Evolutionary conservation across 2,113 vertebrate genomes (phyloP).

Genomic region (Paramisgurnus dabryanus): DNA sequence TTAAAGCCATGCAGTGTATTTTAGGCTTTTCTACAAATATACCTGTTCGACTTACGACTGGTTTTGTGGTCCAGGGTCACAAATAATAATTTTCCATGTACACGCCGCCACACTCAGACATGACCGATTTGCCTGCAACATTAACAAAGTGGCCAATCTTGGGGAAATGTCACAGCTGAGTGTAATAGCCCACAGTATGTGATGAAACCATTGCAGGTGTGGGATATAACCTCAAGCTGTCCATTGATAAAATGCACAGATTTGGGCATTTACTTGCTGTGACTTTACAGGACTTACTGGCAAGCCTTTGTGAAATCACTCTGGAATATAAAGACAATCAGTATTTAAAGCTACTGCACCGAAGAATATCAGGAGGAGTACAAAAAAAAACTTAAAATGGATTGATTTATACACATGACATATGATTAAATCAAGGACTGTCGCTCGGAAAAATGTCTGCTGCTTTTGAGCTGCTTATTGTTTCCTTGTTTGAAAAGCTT

Average conservation of each 20-base stretch:
- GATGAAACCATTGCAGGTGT: slow-evolving; percentile 14
- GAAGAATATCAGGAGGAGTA: slow-evolving; percentile 32
- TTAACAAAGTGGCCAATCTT: slow-evolving; percentile 17
- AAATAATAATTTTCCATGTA: not conserved
- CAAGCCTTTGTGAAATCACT: slow-evolving; percentile 41
- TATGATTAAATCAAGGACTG: slow-evolving; percentile 34
- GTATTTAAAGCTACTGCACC: slow-evolving; percentile 35
- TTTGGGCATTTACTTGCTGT: slow-evolving; percentile 26
- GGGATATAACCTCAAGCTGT: slow-evolving; percentile 20
- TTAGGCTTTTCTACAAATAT: too few relatives aligned
- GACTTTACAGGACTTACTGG: slow-evolving; percentile 46
- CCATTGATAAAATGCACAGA: slow-evolving; percentile 26
- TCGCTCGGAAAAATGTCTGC: slow-evolving; percentile 35
- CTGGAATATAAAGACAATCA: slow-evolving; percentile 36
- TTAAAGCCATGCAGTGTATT: too few relatives aligned
- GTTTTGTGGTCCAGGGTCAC: too few relatives aligned
- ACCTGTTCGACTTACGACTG: too few relatives aligned
- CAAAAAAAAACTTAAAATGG: slow-evolving; percentile 30
- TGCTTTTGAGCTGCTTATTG: slow-evolving; percentile 47
- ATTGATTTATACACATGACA: slow-evolving; percentile 40
- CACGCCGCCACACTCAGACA: not conserved
- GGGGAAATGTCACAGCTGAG: not conserved
- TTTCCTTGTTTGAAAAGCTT: slow-evolving; percentile 34
- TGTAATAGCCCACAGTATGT: slow-evolving; percentile 10
- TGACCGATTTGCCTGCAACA: not conserved